phyloP scores from a whole-genome alignment of 2,113 vertebrate species.

The Leucoraja erinaceus region DNA sequence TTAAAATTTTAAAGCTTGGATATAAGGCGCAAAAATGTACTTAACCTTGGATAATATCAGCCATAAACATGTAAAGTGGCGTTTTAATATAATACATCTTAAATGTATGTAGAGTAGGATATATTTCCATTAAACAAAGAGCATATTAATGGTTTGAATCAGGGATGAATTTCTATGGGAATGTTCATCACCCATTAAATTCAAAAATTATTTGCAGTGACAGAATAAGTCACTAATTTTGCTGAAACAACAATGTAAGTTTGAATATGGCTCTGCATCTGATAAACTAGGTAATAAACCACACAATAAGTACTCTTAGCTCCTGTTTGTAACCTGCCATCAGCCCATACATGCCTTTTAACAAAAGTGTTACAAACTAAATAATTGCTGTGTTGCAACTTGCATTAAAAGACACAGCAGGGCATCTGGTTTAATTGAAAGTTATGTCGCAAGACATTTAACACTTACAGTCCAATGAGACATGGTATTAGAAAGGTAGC shows the following conservation, averaged over 20 bases:
- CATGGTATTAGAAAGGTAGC: not conserved
- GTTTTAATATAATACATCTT: not conserved
- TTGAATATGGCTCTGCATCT: not conserved
- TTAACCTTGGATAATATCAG: not conserved
- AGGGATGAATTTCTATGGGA: too few species aligned
- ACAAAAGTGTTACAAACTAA: conserved; percentile 3
- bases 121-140: too few species aligned
- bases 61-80: not conserved
- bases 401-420: not conserved
- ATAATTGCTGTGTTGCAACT: not conserved
- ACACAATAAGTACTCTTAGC: not conserved
- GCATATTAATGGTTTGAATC: too few species aligned
- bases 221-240: not conserved
- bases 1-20: not conserved
- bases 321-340: not conserved
- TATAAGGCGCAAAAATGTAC: not conserved
- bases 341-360: not conserved
- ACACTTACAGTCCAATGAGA: not conserved
- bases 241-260: not conserved
- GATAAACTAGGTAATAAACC: not conserved
- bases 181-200: not conserved
- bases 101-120: too few species aligned
- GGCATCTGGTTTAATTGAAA: not conserved
- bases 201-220: not conserved
- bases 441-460: not conserved